Evolutionary conservation across 1,140 invertebrate species (phyloP), one percentile per base, ranked within the genome.

Genomic region (Drosophila mojavensis): DNA sequence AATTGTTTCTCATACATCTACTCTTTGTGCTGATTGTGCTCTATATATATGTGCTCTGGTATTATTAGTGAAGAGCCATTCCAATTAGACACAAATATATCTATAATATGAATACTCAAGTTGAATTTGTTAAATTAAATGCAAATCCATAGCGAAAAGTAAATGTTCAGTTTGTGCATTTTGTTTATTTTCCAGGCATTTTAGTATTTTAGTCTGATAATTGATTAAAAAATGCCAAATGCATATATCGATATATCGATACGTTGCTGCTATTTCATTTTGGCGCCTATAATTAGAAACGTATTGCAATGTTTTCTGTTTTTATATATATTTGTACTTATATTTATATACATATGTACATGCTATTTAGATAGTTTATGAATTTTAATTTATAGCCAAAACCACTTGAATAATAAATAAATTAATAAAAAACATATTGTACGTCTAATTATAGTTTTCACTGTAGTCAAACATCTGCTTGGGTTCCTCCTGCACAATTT

Each of bases 31-130:
- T 91, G 26, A 76, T 91, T 41, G 62, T 82, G 43, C 73, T 91
- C 26, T 91, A 91, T 15, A 53, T 90, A 30, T 91, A 91, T 79
- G 79, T 89, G 48, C 80, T 89, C 15, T 89, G 85, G 84, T 89
- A 81, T 59, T 84, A 89, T 51, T 88, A 48, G 72, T 24, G 4
- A 10, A 9, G 9, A 30, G 43, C 0, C n/a, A 30, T 20, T 48
- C 10, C 6, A 60, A 60, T 17, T 60, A 60, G 20, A 13, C 26
- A 58, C 26, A 60, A 48, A 48, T 26, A 13, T 30, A 47, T 30
- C 30, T 60, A 33, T 26, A 15, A 10, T 58, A 58, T 45, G 24
- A 10, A 58, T 45, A 15, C 11, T 28, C 3, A 15, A 9, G 36
- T 39, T 39, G 20, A 39, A 11, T 11, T 39, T 39, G 11, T 39